Evolutionary conservation across 1,140 invertebrate species (phyloP).

Genomic region (Pseudomyrmex concolor): DNA sequence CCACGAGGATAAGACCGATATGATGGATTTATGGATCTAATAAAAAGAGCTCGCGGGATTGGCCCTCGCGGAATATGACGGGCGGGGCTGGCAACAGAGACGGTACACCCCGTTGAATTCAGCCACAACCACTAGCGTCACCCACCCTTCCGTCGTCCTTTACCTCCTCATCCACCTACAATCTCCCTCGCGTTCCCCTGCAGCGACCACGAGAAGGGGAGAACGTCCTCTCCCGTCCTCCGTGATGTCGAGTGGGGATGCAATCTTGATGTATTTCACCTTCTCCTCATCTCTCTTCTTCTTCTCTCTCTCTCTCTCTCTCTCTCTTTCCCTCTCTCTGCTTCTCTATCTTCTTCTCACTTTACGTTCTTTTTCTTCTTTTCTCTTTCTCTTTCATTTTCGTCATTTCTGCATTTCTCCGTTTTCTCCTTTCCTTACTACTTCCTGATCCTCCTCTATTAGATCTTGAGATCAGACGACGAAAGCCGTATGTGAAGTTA

Average conservation of each 20-base stretch:
- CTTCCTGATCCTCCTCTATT: constrained; percentile 19
- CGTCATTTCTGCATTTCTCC: constrained; percentile 49
- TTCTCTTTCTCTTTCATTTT: constrained; percentile 34
- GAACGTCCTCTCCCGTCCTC: constrained; percentile 47
- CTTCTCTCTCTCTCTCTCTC: constrained; percentile 44
- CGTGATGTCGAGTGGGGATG: constrained; percentile 72
- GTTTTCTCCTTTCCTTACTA: constrained; percentile 44
- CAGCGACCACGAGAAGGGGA: constrained; percentile 71
- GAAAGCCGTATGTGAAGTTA: constrained; percentile 56
- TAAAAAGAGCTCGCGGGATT: constrained; percentile 84
- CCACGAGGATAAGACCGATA: constrained; percentile 75
- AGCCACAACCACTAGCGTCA: constrained; percentile 79
- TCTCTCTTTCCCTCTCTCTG: constrained; percentile 11
- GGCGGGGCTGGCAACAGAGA: constrained; percentile 81
- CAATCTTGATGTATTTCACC: constrained; percentile 76
- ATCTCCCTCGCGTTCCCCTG: constrained; percentile 67
- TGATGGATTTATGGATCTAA: constrained; percentile 87
- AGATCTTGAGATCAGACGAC: constrained; percentile 45
- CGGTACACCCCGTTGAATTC: constrained; percentile 81
- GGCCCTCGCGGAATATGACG: constrained; percentile 85
- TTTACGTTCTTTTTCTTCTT: constrained; percentile 6
- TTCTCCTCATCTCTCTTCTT: constrained; percentile 61
- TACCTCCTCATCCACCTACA: constrained; percentile 58
- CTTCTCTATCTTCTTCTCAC: not conserved
- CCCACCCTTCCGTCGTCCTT: constrained; percentile 63